Conservation (phyloP, 2,113 vertebrate species). For the Cairina moschata region DNA sequence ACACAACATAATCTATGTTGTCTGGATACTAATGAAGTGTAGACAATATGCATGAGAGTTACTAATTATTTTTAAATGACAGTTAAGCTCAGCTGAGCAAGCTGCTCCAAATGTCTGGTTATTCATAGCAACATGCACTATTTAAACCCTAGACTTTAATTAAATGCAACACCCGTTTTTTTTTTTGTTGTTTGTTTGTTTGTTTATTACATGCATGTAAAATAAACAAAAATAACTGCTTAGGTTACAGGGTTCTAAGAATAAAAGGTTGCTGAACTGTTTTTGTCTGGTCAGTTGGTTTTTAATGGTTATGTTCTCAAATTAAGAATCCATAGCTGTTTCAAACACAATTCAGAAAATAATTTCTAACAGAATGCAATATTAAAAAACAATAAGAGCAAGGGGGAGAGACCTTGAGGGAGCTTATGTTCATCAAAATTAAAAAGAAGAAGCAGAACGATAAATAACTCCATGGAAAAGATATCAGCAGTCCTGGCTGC, state of each 20-base stretch:
- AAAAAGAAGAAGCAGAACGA: background rate
- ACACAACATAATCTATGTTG: background rate
- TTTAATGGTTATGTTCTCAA: background rate
- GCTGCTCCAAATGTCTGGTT: background rate
- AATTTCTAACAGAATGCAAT: background rate
- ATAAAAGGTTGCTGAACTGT: background rate
- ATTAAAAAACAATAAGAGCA: background rate
- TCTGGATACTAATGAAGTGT: background rate
- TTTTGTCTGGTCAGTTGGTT: background rate
- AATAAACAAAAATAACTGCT: background rate
- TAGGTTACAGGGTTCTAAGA: background rate
- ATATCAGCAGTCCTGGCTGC: background rate
- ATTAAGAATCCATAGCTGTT: background rate
- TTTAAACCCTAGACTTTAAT: background rate
- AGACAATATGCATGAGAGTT: background rate
- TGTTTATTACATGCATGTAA: background rate
- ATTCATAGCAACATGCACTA: background rate
- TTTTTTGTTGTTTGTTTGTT: background rate
- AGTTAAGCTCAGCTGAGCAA: background rate
- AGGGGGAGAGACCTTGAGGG: background rate
- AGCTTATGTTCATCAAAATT: background rate
- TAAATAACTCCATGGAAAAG: background rate
- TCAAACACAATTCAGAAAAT: background rate
- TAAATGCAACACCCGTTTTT: background rate
- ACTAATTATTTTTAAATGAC: background rate